A percentile compares a stretch with the other conserved stretches of the same genome.
Conservation (phyloP, 2,797 vertebrate species). For the Botia almorhae region DNA sequence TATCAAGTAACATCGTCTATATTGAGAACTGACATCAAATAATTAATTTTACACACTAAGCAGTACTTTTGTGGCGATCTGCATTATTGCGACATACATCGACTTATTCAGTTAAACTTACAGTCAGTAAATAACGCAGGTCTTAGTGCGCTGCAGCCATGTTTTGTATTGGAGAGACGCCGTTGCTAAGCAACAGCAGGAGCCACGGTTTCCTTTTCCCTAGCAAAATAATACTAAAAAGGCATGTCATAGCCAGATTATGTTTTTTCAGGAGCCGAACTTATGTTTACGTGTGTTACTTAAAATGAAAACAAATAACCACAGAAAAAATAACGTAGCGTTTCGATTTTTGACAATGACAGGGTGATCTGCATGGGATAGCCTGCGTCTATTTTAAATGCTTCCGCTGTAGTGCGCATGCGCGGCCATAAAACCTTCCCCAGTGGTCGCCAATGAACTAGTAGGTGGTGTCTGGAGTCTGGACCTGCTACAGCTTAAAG, state of each 20-base stretch:
- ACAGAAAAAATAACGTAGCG: too few relatives aligned
- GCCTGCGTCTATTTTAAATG: not conserved
- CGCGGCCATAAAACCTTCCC: slow-evolving; percentile 68
- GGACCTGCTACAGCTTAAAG: slow-evolving; percentile 57
- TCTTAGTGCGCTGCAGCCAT: slow-evolving; percentile 69
- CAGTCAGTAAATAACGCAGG: slow-evolving; percentile 11
- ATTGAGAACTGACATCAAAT: not conserved
- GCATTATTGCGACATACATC: too few relatives aligned
- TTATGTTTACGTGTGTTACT: not conserved
- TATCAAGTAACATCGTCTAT: not conserved
- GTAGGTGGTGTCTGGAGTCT: slow-evolving; percentile 44
- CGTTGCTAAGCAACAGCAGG: slow-evolving; percentile 71
- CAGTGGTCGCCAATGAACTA: slow-evolving; percentile 60
- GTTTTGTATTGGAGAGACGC: slow-evolving; percentile 37
- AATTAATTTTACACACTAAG: not conserved
- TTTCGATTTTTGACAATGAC: too few relatives aligned
- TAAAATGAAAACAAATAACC: too few relatives aligned
- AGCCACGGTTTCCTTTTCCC: too few relatives aligned
- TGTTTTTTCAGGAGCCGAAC: not conserved
- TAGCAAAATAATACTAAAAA: not conserved
- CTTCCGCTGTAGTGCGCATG: slow-evolving; percentile 68
- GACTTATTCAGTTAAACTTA: slow-evolving; percentile 17
- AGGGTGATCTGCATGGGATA: not conserved
- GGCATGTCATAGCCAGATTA: too few relatives aligned
- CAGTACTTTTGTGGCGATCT: not conserved